Percentiles rank a stretch among this genome's conserved stretches.
Evolutionary conservation across 2,888 invertebrate genomes (phyloP).

Genomic region (Chrysodeixis includens): DNA sequence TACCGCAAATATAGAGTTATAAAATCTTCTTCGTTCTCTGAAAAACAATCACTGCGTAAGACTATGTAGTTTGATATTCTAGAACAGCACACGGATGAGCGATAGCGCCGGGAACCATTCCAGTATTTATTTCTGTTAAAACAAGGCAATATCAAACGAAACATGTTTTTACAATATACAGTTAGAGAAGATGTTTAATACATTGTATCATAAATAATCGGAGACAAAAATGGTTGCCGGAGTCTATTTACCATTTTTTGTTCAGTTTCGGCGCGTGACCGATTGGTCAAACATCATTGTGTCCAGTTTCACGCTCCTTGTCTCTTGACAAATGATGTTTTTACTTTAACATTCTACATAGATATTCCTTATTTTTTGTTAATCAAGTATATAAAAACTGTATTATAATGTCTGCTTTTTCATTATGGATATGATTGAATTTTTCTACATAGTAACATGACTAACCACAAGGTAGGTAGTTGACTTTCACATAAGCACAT

Average conservation of each 20-base stretch:
- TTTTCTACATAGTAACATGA: conserved; percentile 34
- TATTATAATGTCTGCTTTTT: conserved; percentile 35
- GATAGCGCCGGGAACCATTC: conserved; percentile 5
- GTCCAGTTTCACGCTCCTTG: conserved; percentile 73
- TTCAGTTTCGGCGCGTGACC: conserved; percentile 65
- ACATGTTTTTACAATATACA: conserved; percentile 30
- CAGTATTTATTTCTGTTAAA: conserved; percentile 38
- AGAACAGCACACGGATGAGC: conserved; percentile 1
- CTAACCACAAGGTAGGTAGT: conserved; percentile 47
- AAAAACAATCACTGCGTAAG: neutral
- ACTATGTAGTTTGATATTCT: conserved; percentile 3
- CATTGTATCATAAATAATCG: conserved; percentile 53
- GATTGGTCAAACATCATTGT: conserved; percentile 74
- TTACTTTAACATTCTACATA: conserved; percentile 58
- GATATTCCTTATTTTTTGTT: conserved; percentile 48
- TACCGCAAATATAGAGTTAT: neutral
- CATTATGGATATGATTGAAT: conserved; percentile 43
- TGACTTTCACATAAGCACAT: conserved; percentile 66
- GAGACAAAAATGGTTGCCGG: conserved; percentile 56
- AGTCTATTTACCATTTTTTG: conserved; percentile 66
- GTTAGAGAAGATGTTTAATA: conserved; percentile 49
- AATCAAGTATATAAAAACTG: conserved; percentile 32
- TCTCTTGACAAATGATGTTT: conserved; percentile 74
- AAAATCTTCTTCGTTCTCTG: neutral
- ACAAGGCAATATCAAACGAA: conserved; percentile 19